Evolutionary conservation across 2,888 invertebrate genomes (phyloP), one percentile per base, ranked within the genome.

Genomic region (Ganaspis brasiliensis): DNA sequence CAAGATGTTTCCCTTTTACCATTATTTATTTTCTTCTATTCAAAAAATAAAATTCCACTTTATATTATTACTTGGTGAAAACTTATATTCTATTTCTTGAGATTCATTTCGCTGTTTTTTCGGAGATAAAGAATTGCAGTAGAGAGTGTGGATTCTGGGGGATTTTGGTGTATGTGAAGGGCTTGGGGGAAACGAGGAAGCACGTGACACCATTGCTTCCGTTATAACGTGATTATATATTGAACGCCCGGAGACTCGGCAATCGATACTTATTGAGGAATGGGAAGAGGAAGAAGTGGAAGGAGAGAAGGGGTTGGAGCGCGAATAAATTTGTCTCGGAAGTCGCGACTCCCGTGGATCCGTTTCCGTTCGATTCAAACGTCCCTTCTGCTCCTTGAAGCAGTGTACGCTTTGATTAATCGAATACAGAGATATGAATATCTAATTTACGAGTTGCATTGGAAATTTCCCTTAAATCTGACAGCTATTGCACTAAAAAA

Each of bases 261-360:
- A 86, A 90, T 89, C 90, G 89, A 90, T 90, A 88, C 79, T 81
- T 79, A 85, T 86, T 77, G 84, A 55, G 49, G 76, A 72, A 35
- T 56, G 72, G 59, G 55, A 14, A 67, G 63, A 72, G 78, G 78
- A 75, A 74, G 78, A 81, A 26, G 24, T 52, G 19, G 19, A 4
- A 26, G 24, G 40, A 26, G 40, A 78, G 73, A 78, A 80, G 76
- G 81, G 78, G 83, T n/a, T n/a, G n/a, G n/a, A 81, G 84, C 81
- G 84, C 87, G 87, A 87, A 88, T 87, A 88, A 89, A 90, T 90
- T 89, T 88, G 88, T 88, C 45, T 67, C 88, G 86, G 85, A 87
- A 88, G 86, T 87, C 85, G 83, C 81, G 79, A 82, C 79, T 77
- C 82, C 74, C 79, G 73, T 76, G 55, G 74, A 80, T 82, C 79